Evolutionary conservation across 1,140 invertebrate species (phyloP).

Genomic region (Yoshiicerus persimilis): DNA sequence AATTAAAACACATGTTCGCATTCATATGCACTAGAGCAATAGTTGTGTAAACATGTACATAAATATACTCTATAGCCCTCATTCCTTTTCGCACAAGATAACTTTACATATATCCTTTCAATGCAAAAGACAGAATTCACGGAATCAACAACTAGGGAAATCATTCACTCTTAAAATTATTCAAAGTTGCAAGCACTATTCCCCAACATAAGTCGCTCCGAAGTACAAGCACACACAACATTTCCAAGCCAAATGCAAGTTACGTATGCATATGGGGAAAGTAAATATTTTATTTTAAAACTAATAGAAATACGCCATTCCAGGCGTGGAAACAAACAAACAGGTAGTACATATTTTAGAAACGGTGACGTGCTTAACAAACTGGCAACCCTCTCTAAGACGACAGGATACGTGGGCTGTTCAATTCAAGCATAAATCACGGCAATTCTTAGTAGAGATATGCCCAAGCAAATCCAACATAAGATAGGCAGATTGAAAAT

Average conservation of each 20-base stretch:
- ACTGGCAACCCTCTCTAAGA: not conserved
- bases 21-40: not conserved
- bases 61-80: not conserved
- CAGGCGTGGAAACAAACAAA: not conserved
- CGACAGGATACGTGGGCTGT: not conserved
- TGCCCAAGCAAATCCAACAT: too few relatives aligned
- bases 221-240: not conserved
- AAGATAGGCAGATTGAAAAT: too few relatives aligned
- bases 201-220: not conserved
- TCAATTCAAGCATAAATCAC: not conserved
- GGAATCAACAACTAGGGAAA: not conserved
- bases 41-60: not conserved
- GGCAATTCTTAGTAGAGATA: not conserved
- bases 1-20: not conserved
- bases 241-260: not conserved
- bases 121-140: not conserved
- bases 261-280: not conserved
- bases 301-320: not conserved
- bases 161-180: not conserved
- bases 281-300: not conserved
- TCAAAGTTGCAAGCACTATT: not conserved
- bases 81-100: too few relatives aligned
- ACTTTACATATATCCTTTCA: not conserved
- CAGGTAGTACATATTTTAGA: not conserved
- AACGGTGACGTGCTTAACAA: too few relatives aligned